phyloP scores from a whole-genome alignment of 2,797 vertebrate species.

The Mus spretus region DNA sequence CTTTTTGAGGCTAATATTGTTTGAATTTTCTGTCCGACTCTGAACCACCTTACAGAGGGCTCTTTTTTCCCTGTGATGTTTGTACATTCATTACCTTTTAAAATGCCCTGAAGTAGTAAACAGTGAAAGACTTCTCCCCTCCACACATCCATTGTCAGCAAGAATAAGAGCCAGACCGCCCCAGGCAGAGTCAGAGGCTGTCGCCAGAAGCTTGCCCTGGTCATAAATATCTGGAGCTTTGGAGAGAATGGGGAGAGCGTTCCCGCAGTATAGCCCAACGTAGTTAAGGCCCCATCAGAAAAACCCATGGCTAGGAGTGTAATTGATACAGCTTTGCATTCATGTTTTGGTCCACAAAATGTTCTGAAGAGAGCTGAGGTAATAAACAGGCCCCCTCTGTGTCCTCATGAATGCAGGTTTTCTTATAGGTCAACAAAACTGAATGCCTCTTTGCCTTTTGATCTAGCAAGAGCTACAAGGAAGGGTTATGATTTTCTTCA shows the following conservation, averaged over 20 bases:
- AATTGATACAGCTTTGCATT: not conserved
- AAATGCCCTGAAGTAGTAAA: conserved; percentile 86
- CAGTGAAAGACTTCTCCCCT: conserved; percentile 80
- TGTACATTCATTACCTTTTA: conserved; percentile 91
- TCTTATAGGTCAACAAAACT: not conserved
- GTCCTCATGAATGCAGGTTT: not conserved
- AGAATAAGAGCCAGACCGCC: conserved; percentile 67
- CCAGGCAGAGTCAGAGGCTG: conserved; percentile 21
- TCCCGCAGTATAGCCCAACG: not conserved
- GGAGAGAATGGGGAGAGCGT: not conserved
- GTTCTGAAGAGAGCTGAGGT: not conserved
- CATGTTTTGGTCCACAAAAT: not conserved
- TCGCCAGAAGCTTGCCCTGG: not conserved
- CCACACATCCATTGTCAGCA: conserved; percentile 70
- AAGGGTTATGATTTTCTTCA: not conserved
- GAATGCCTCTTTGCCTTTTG: not conserved
- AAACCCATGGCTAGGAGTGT: not conserved
- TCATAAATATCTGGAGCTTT: conserved; percentile 41
- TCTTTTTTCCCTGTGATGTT: conserved; percentile 90
- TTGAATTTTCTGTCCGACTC: conserved; percentile 97
- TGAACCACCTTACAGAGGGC: conserved; percentile 90
- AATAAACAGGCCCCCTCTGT: not conserved
- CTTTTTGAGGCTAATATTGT: conserved; percentile 97
- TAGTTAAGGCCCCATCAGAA: conserved; percentile 15
- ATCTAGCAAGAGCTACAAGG: not conserved